phyloP scores from a whole-genome alignment of 2,797 vertebrate species.

The Steatocranus sp. region DNA sequence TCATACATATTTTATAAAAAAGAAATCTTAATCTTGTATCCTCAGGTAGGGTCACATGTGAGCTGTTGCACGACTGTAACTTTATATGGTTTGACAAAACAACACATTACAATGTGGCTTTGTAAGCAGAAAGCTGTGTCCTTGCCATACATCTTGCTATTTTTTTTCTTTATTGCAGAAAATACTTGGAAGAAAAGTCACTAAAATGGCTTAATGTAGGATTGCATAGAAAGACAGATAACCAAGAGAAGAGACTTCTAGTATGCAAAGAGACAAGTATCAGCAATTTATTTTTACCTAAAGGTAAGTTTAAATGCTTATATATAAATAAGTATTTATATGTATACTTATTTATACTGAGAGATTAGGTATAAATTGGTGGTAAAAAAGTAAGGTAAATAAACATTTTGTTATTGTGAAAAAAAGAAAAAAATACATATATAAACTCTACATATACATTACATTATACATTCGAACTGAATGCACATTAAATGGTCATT shows the following conservation, averaged over 20 bases:
- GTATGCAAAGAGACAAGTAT: not conserved
- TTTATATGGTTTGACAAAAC: not conserved
- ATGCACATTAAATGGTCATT: not conserved
- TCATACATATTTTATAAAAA: not conserved
- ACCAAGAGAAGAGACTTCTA: not conserved
- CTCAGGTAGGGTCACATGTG: not conserved
- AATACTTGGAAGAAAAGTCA: not conserved
- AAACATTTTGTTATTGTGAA: not conserved
- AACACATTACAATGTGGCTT: not conserved
- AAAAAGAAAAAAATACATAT: not conserved
- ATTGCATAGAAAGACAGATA: not conserved
- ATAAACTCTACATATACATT: not conserved
- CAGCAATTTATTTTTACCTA: not conserved
- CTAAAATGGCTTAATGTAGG: not conserved
- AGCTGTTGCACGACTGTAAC: not conserved
- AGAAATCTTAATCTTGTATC: not conserved
- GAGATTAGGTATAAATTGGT: not conserved
- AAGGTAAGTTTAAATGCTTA: not conserved
- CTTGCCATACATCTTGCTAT: not conserved
- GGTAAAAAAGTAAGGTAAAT: not conserved
- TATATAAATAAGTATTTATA: not conserved
- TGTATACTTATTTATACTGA: not conserved
- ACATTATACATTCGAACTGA: not conserved
- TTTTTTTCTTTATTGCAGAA: not conserved
- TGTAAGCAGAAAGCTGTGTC: not conserved